These are phyloP conservation scores for Lithobates sylvaticus DNA, from an alignment of 2,797 vertebrate genomes.

Conservation along the genomic window DNA sequence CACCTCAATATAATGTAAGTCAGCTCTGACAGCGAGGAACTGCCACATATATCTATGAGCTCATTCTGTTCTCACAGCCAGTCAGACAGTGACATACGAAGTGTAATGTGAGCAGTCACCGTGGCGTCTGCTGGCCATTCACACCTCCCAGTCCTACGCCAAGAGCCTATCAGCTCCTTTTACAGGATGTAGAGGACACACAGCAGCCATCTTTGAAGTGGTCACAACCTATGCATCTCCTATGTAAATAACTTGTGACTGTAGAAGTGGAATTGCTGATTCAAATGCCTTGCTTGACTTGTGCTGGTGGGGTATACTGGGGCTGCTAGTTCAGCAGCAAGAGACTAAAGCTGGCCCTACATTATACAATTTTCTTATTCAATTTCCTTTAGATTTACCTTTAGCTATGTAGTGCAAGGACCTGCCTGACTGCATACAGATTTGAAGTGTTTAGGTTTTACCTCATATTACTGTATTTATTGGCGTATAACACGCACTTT, in stretches of 20 bases:
- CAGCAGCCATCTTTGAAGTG: slow-evolving; percentile 27
- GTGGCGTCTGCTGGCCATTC: neutral
- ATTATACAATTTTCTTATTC: too few species aligned
- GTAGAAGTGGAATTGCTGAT: neutral
- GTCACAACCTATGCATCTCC: neutral
- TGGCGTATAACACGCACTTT: too few species aligned
- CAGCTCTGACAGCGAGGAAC: neutral
- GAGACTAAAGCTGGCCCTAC: too few species aligned
- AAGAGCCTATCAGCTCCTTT: neutral
- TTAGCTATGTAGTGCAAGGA: too few species aligned
- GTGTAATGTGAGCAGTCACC: neutral
- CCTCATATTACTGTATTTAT: too few species aligned
- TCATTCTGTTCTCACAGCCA: neutral
- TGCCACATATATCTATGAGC: slow-evolving; percentile 43
- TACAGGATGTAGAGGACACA: neutral
- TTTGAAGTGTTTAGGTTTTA: too few species aligned
- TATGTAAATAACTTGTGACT: neutral
- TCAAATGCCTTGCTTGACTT: neutral
- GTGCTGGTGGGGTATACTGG: too few species aligned
- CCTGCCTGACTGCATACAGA: too few species aligned
- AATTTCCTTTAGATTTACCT: too few species aligned
- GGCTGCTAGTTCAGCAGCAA: too few species aligned
- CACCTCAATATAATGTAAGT: neutral
- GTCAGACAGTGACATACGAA: neutral
- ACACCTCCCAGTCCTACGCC: neutral